Percentiles rank a stretch among this genome's conserved stretches.
phyloP scores from a whole-genome alignment of 1,140 invertebrate genomes.

The Aleiodes sp. region DNA sequence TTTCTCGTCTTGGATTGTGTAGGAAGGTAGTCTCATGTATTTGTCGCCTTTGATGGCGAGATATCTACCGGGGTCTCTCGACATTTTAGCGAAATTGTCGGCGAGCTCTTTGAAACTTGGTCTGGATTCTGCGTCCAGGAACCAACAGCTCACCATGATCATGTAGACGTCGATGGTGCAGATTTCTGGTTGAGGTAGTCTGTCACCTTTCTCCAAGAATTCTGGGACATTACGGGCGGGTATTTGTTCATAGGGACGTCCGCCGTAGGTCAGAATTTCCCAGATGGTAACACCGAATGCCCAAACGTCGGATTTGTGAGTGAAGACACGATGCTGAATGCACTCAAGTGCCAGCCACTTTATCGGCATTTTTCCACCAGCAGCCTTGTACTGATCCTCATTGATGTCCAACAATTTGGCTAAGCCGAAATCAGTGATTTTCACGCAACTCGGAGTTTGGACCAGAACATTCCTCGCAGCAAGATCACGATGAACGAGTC shows the following conservation, averaged over 20 bases:
- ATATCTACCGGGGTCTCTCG: slow-evolving; percentile 93
- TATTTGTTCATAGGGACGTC: slow-evolving; percentile 91
- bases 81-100: slow-evolving; percentile 96
- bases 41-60: slow-evolving; percentile 92
- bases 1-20: slow-evolving; percentile 87
- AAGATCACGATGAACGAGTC: slow-evolving; percentile 95
- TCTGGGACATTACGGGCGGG: slow-evolving; percentile 91
- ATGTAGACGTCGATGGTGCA: slow-evolving; percentile 97
- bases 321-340: slow-evolving; percentile 95
- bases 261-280: slow-evolving; percentile 96
- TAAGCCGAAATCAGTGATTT: slow-evolving; percentile 98
- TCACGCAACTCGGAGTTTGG: slow-evolving; percentile 91
- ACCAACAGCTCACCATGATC: slow-evolving; percentile 97
- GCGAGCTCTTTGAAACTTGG: slow-evolving; percentile 93
- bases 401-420: slow-evolving; percentile 95
- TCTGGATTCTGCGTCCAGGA: slow-evolving; percentile 92
- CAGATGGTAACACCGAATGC: slow-evolving; percentile 98
- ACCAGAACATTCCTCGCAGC: slow-evolving; percentile 97
- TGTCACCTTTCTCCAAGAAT: slow-evolving; percentile 90
- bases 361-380: slow-evolving; percentile 97
- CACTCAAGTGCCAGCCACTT: slow-evolving; percentile 99
- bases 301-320: slow-evolving; percentile 99
- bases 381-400: slow-evolving; percentile 96
- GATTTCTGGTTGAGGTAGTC: slow-evolving; percentile 89
- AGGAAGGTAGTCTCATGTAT: slow-evolving; percentile 89